Conservation (phyloP, 1,140 invertebrate species). For the Formica exsecta region DNA sequence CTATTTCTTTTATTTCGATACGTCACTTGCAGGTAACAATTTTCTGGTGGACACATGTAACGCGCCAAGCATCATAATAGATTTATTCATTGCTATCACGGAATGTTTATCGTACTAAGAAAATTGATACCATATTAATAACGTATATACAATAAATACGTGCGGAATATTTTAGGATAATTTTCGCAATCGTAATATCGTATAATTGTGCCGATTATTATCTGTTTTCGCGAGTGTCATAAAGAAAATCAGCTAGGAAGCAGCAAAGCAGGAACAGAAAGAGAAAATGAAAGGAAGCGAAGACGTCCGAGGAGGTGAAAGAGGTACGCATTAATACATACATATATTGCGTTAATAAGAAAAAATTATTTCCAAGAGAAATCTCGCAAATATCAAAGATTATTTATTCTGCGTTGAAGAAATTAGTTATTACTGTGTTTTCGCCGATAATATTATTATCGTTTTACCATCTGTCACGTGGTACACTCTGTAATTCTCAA, state of each 20-base stretch:
- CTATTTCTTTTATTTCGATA: conserved; percentile 12
- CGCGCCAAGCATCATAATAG: too few species aligned
- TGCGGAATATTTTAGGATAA: too few species aligned
- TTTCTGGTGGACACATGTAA: conserved; percentile 70
- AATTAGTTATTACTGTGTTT: neutral
- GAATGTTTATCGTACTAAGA: too few species aligned
- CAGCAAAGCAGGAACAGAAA: neutral
- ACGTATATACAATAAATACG: too few species aligned
- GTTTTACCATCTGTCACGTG: neutral
- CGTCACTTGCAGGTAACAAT: conserved; percentile 74
- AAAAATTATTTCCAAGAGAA: neutral
- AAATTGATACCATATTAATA: too few species aligned
- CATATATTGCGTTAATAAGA: neutral
- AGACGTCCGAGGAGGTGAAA: neutral
- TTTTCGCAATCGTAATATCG: too few species aligned
- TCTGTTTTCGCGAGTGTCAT: too few species aligned
- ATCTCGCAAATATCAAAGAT: neutral
- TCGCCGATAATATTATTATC: neutral
- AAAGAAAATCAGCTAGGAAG: too few species aligned
- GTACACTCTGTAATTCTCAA: neutral
- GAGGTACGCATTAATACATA: too few species aligned
- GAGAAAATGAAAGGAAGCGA: neutral
- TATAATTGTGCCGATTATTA: too few species aligned
- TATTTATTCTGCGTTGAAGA: neutral
- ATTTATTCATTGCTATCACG: too few species aligned